These are phyloP conservation scores for Luperina testacea DNA, from an alignment of 2,888 invertebrate species.

Conservation along the genomic window DNA sequence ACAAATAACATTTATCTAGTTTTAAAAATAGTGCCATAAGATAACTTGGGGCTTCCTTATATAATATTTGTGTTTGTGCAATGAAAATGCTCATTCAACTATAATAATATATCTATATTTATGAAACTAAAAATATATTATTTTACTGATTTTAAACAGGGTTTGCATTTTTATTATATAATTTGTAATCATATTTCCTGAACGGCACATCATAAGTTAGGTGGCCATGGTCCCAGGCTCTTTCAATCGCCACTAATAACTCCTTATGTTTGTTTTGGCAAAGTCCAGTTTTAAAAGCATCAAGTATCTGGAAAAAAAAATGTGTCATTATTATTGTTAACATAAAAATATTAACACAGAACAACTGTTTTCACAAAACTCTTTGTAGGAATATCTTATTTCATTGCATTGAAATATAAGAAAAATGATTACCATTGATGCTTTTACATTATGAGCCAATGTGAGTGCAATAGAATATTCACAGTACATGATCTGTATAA, in stretches of 20 bases:
- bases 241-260: slow-evolving; percentile 93
- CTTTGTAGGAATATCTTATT: neutral
- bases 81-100: slow-evolving; percentile 49
- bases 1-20: slow-evolving; percentile 22
- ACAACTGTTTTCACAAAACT: neutral
- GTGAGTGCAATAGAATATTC: neutral
- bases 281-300: slow-evolving; percentile 93
- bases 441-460: neutral
- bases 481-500: neutral
- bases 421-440: neutral
- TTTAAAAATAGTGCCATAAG: slow-evolving; percentile 64
- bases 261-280: slow-evolving; percentile 95
- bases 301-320: slow-evolving; percentile 87
- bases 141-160: slow-evolving; percentile 52
- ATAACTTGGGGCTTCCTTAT: slow-evolving; percentile 28
- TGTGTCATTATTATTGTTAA: neutral
- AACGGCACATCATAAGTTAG: slow-evolving; percentile 96
- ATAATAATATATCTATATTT: slow-evolving; percentile 54
- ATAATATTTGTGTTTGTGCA: slow-evolving; percentile 48
- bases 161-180: slow-evolving; percentile 89
- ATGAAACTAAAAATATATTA: slow-evolving; percentile 50
- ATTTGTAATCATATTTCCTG: slow-evolving; percentile 95
- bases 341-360: neutral
- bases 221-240: slow-evolving; percentile 95
- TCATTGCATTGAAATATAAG: neutral